phyloP scores from a whole-genome alignment of 1,140 invertebrate genomes.

The Nephotettix cincticeps region DNA sequence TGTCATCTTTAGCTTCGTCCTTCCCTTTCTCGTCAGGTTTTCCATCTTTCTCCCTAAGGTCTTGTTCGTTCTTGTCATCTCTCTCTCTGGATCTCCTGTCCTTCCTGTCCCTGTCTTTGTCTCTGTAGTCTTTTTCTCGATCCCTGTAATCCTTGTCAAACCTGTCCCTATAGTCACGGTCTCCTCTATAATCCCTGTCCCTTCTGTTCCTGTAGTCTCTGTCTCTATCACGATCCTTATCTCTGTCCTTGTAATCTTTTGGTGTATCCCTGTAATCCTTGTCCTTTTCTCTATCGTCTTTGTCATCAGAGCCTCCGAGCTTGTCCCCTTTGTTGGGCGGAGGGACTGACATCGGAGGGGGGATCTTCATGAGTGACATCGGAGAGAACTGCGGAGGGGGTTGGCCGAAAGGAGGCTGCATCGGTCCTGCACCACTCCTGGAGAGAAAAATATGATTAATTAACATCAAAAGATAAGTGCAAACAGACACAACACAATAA shows the following conservation, averaged over 20 bases:
- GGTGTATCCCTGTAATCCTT: constrained; percentile 25
- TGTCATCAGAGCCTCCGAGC: not conserved
- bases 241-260: constrained; percentile 32
- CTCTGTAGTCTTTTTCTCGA: constrained; percentile 36
- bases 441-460: too few species aligned
- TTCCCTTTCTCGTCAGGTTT: constrained; percentile 39
- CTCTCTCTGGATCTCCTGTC: constrained; percentile 43
- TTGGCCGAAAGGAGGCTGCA: not conserved
- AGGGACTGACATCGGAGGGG: constrained; percentile 28
- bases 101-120: constrained; percentile 38
- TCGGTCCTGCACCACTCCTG: not conserved
- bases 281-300: constrained; percentile 27
- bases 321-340: constrained; percentile 23
- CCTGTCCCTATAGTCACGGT: constrained; percentile 36
- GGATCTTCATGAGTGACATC: constrained; percentile 31
- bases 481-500: too few species aligned
- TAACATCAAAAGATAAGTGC: too few species aligned
- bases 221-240: constrained; percentile 33
- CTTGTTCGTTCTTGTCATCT: constrained; percentile 41
- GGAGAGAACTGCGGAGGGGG: constrained; percentile 29
- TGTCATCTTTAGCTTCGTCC: constrained; percentile 44
- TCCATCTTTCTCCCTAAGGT: constrained; percentile 35
- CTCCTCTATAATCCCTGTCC: constrained; percentile 28
- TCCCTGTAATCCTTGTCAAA: constrained; percentile 37
- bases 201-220: constrained; percentile 31